A percentile compares a stretch with the other conserved stretches of the same genome.
These are phyloP conservation scores for Eueides isabella DNA, from an alignment of 1,140 invertebrate species.

Conservation along the genomic window DNA sequence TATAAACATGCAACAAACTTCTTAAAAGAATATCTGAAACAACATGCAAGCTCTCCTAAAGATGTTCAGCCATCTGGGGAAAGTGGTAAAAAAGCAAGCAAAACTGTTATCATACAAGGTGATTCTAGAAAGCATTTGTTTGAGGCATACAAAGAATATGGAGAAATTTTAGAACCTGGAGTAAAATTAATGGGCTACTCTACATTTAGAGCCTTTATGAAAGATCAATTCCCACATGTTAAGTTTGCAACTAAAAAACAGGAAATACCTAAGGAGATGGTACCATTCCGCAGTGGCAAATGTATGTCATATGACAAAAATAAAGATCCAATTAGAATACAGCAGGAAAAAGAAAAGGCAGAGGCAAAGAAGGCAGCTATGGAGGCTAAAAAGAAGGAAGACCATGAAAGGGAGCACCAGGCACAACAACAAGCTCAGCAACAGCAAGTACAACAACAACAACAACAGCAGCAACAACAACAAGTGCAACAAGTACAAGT, in stretches of 20 bases:
- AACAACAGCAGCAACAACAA: constrained; percentile 65
- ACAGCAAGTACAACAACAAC: constrained; percentile 69
- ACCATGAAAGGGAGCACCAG: constrained; percentile 71
- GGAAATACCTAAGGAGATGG: constrained; percentile 82
- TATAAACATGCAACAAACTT: constrained; percentile 90
- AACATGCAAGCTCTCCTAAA: constrained; percentile 75
- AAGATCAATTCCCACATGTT: constrained; percentile 90
- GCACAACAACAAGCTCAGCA: constrained; percentile 70
- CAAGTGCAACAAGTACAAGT: constrained; percentile 70
- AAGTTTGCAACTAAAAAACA: constrained; percentile 86
- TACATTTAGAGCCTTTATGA: constrained; percentile 90
- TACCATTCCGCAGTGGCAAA: constrained; percentile 78
- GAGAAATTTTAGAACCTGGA: constrained; percentile 85
- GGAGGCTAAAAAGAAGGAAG: constrained; percentile 78
- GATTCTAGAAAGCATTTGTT: constrained; percentile 89
- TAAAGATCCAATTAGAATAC: constrained; percentile 77
- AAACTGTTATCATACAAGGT: constrained; percentile 85
- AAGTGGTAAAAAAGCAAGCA: constrained; percentile 67
- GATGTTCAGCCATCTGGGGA: constrained; percentile 83
- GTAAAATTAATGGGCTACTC: constrained; percentile 91
- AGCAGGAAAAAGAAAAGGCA: constrained; percentile 77
- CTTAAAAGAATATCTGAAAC: constrained; percentile 87
- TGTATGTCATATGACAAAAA: constrained; percentile 80
- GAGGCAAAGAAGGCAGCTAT: constrained; percentile 75
- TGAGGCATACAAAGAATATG: constrained; percentile 88